phyloP scores from a whole-genome alignment of 2,888 invertebrate species.

The Cataglyphis rosenhaueri region DNA sequence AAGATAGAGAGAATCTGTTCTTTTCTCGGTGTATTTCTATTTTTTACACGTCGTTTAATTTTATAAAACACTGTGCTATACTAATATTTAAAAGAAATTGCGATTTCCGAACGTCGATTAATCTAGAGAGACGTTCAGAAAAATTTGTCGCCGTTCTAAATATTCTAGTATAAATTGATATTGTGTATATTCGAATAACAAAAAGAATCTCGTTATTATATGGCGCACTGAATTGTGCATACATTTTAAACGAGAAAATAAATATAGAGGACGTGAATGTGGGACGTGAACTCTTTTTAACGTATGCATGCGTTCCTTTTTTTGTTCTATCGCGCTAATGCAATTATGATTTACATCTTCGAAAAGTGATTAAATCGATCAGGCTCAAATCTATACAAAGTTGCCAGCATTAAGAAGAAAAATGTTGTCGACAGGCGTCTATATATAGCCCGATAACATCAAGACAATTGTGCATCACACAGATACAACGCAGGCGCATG shows the following conservation, averaged over 20 bases:
- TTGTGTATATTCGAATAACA: background rate
- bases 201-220: background rate
- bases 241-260: background rate
- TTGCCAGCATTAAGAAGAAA: slow-evolving; percentile 23
- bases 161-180: background rate
- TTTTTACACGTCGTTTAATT: slow-evolving; percentile 9
- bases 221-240: background rate
- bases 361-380: slow-evolving; percentile 3
- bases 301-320: slow-evolving; percentile 18
- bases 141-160: background rate
- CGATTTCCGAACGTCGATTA: background rate
- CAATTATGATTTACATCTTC: background rate
- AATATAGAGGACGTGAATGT: background rate
- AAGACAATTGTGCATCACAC: slow-evolving; percentile 67
- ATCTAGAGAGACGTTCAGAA: background rate
- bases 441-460: slow-evolving; percentile 45
- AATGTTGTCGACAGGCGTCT: slow-evolving; percentile 16
- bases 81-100: background rate
- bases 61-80: slow-evolving; percentile 12
- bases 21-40: slow-evolving; percentile 54
- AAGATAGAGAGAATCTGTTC: slow-evolving; percentile 34
- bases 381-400: slow-evolving; percentile 23
- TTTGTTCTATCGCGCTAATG: slow-evolving; percentile 22
- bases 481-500: slow-evolving; percentile 67
- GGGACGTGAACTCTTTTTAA: slow-evolving; percentile 3